Percentiles rank a stretch among this genome's conserved stretches.
Conservation (phyloP, 2,113 vertebrate genomes). For the Solea senegalensis region DNA sequence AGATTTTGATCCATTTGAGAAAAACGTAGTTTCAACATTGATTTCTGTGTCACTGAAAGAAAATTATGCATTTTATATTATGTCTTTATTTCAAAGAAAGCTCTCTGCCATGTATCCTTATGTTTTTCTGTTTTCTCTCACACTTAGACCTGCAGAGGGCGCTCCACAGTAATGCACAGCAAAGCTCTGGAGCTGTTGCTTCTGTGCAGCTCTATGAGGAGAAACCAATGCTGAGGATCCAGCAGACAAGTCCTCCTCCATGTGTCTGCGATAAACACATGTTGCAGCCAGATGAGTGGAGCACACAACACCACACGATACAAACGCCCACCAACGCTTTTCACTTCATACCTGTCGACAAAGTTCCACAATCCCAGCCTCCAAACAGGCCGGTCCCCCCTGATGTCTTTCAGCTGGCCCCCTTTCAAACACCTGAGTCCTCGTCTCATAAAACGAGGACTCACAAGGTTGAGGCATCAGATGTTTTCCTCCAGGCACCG, state of each 20-base stretch:
- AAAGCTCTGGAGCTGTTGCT: neutral
- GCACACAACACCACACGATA: conserved; percentile 69
- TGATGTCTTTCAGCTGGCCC: conserved; percentile 68
- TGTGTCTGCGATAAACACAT: conserved; percentile 60
- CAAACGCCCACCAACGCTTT: conserved; percentile 82
- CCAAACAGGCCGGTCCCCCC: conserved; percentile 16
- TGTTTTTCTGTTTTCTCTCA: conserved; percentile 28
- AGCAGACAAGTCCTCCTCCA: conserved; percentile 43
- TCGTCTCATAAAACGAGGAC: conserved; percentile 59
- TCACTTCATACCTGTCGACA: conserved; percentile 50
- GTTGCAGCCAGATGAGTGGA: conserved; percentile 69
- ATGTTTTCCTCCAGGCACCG: conserved; percentile 91
- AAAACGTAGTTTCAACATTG: neutral
- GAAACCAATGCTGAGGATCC: conserved; percentile 38
- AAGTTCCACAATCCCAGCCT: conserved; percentile 11
- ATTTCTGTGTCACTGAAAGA: conserved; percentile 3
- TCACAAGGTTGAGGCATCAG: conserved; percentile 73
- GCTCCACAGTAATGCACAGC: conserved; percentile 28
- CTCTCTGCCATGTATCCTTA: neutral
- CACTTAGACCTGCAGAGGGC: conserved; percentile 70
- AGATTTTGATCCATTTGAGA: neutral
- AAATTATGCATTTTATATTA: neutral
- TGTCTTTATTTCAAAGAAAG: conserved; percentile 2
- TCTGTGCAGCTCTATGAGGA: conserved; percentile 63
- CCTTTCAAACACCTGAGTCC: conserved; percentile 58